Percentiles rank a stretch among this genome's conserved stretches.
phyloP scores from a whole-genome alignment of 2,888 invertebrate genomes.

The Diloba caeruleocephala region DNA sequence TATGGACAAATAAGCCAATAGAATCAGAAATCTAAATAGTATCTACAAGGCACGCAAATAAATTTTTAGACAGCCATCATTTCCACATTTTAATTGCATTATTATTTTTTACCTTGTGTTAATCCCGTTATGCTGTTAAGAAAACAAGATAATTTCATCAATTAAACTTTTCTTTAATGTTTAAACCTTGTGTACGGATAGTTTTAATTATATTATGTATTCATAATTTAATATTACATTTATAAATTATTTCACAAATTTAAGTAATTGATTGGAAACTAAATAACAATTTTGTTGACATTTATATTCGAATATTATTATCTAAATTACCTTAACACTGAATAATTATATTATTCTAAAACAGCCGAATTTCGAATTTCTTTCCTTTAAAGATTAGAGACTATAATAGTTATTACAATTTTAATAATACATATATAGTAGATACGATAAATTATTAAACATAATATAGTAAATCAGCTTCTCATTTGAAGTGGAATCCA shows the following conservation, averaged over 20 bases:
- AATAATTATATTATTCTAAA: constrained; percentile 49
- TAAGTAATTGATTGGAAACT: constrained; percentile 14
- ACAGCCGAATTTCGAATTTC: constrained; percentile 39
- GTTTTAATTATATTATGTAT: constrained; percentile 8
- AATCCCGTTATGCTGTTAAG: constrained; percentile 4
- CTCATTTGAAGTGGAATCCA: constrained; percentile 66
- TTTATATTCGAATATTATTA: constrained; percentile 18
- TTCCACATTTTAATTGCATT: constrained; percentile 18
- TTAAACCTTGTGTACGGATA: constrained; percentile 22
- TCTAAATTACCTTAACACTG: constrained; percentile 35
- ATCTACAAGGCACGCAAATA: constrained; percentile 72
- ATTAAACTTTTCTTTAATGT: constrained; percentile 2
- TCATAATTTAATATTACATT: constrained; percentile 8
- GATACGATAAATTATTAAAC: constrained; percentile 44
- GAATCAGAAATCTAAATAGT: constrained; percentile 38
- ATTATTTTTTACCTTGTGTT: no score
- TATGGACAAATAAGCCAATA: no score
- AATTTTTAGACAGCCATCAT: constrained; percentile 52
- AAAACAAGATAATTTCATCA: constrained; percentile 11
- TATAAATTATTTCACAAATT: constrained; percentile 19
- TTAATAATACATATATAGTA: constrained; percentile 22
- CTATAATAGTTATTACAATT: constrained; percentile 24
- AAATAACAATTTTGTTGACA: constrained; percentile 10
- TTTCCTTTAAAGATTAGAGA: constrained; percentile 32
- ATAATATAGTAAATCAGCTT: constrained; percentile 55